These are phyloP conservation scores for Lithophane socia DNA, from an alignment of 2,888 invertebrate genomes.

Conservation along the genomic window DNA sequence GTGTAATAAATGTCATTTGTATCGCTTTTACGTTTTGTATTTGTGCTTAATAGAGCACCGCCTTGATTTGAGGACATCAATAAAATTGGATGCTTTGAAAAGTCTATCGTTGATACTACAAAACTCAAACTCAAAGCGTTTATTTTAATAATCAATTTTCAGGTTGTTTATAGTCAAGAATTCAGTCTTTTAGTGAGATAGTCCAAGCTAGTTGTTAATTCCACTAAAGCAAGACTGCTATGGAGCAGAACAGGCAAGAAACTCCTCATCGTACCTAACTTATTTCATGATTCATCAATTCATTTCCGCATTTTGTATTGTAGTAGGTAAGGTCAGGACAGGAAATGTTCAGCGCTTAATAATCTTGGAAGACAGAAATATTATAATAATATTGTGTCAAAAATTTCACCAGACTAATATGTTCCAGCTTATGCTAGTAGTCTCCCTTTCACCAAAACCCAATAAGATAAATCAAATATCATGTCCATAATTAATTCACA, in stretches of 20 bases:
- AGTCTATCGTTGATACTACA: neutral
- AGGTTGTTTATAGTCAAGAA: neutral
- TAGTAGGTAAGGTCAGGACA: neutral
- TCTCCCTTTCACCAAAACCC: conserved; percentile 27
- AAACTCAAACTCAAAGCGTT: too few species aligned
- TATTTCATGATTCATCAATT: neutral
- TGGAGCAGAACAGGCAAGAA: neutral
- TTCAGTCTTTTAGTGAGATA: neutral
- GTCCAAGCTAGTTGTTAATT: neutral
- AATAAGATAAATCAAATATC: conserved; percentile 57
- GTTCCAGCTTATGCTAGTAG: too few species aligned
- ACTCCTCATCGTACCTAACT: neutral
- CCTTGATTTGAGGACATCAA: neutral
- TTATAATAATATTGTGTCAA: neutral
- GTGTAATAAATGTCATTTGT: conserved; percentile 55
- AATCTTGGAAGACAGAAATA: neutral
- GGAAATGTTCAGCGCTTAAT: neutral
- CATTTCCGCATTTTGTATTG: neutral
- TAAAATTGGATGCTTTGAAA: conserved; percentile 20
- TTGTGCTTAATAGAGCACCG: conserved; percentile 8
- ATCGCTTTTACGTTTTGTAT: conserved; percentile 54
- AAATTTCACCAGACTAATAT: neutral
- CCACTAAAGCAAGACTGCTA: neutral
- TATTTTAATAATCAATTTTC: neutral
- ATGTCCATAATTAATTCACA: conserved; percentile 46